Evolutionary conservation across 2,797 vertebrate genomes (phyloP), one percentile per base, ranked within the genome.

Genomic region (Nasua narica): DNA sequence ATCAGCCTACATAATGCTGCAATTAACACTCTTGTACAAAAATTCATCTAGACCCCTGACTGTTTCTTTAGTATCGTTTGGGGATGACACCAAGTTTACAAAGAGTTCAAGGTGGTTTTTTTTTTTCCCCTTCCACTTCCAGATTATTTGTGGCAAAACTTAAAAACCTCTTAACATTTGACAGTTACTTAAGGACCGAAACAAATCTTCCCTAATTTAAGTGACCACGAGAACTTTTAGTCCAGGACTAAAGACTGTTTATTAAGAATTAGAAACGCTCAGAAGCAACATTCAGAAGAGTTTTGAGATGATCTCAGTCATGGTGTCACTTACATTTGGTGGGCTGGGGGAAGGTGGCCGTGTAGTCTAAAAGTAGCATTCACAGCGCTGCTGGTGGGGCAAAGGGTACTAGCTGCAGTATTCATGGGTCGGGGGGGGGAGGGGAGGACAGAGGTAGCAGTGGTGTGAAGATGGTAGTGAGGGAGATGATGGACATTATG

Each of bases 401-500:
- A 4, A 11, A 67, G 23, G 1, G 58, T 1, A 23, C 54, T 19
- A 21, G 1, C 32, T 74, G 65, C 4, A 12, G 37, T 54, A 2
- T 37, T n/a, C 3, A 1, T 27, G 7, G 62, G 2, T 7, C 3
- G n/a, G 60, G 35, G 3, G 14, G 18, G 7, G 62, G 2, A 3
- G 2, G n/a, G 60, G 35, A 2, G 14, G 18, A 23, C 18, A 10
- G 46, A n/a, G 74, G 74, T 21, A 29, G 74, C 29, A 2, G 48
- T 21, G 60, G 23, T 23, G 14, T 72, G 43, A 10, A 60, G 4
- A 29, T 19, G n/a, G 35, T 37, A 5, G 48, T 48, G 56, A 29
- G 7, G 32, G 40, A 23, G 32, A 35, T 43, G 40, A 16, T 16
- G 25, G 40, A 23, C 25, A 35, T 43, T 23, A 29, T 29, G 70